Percentiles rank a stretch among this genome's conserved stretches.
These are phyloP conservation scores for Callimorpha dominula DNA, from an alignment of 2,888 invertebrate species.

Conservation along the genomic window DNA sequence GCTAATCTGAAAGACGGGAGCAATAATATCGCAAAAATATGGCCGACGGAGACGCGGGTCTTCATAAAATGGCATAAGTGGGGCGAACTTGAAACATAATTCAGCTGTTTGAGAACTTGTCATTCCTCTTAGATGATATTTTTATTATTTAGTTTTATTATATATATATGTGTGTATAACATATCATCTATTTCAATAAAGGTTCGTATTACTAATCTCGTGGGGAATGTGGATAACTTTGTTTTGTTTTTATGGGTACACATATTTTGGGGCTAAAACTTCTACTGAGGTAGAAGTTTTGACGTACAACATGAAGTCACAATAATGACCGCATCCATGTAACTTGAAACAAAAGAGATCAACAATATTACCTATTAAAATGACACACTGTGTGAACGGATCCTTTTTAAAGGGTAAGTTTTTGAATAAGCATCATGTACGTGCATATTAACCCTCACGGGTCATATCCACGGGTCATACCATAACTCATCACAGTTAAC, in stretches of 20 bases:
- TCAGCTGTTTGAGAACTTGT: slow-evolving; percentile 64
- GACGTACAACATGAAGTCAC: no score
- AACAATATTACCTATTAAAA: no score
- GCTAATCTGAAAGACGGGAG: slow-evolving; percentile 69
- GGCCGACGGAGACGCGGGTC: slow-evolving; percentile 63
- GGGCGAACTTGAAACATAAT: slow-evolving; percentile 70
- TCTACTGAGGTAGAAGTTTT: not conserved
- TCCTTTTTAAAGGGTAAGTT: no score
- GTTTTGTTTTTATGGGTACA: not conserved
- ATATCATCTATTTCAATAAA: slow-evolving; percentile 12
- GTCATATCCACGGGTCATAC: no score
- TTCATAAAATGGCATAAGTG: slow-evolving; percentile 69
- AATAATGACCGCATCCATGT: no score
- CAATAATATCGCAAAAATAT: slow-evolving; percentile 70
- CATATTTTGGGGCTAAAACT: not conserved
- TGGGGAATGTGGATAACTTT: not conserved
- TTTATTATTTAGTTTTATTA: slow-evolving; percentile 44
- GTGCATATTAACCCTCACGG: no score
- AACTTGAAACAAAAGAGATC: no score
- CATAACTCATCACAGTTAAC: no score
- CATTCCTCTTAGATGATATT: slow-evolving; percentile 54
- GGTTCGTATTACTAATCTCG: slow-evolving; percentile 12
- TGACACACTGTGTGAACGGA: no score
- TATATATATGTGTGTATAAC: slow-evolving; percentile 18
- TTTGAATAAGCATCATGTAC: no score